Conservation (phyloP, 2,888 invertebrate genomes). For the Macrophya alboannulata region DNA sequence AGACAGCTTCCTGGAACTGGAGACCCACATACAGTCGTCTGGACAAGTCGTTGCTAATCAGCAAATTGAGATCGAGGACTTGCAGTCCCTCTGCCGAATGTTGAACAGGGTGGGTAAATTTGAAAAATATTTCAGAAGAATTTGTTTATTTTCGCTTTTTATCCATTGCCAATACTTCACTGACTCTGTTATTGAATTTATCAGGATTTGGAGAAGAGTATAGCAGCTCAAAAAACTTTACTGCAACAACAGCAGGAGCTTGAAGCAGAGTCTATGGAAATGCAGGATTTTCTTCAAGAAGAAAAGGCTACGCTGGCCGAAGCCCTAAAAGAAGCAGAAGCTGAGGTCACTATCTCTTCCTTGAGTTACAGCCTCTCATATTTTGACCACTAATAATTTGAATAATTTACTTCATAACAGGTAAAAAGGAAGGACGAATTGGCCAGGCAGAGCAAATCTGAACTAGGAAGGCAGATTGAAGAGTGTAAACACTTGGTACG, state of each 20-base stretch:
- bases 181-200: slow-evolving; percentile 43
- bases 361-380: not conserved
- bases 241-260: slow-evolving; percentile 89
- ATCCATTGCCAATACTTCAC: slow-evolving; percentile 46
- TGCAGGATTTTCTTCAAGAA: slow-evolving; percentile 94
- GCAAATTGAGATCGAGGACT: slow-evolving; percentile 88
- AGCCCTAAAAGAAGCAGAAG: slow-evolving; percentile 90
- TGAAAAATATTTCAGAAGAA: slow-evolving; percentile 68
- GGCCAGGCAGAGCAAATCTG: slow-evolving; percentile 81
- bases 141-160: slow-evolving; percentile 2
- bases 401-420: slow-evolving; percentile 54
- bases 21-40: slow-evolving; percentile 88
- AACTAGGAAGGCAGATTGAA: slow-evolving; percentile 85
- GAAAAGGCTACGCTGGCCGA: slow-evolving; percentile 92
- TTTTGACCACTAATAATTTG: not conserved
- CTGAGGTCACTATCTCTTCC: slow-evolving; percentile 79
- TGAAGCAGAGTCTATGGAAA: slow-evolving; percentile 90
- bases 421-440: slow-evolving; percentile 74
- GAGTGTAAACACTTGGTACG: slow-evolving; percentile 91
- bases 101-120: slow-evolving; percentile 83
- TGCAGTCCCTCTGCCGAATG: slow-evolving; percentile 87
- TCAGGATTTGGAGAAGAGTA: slow-evolving; percentile 86
- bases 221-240: slow-evolving; percentile 86
- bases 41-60: slow-evolving; percentile 89
- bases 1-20: slow-evolving; percentile 89